A percentile compares a stretch with the other conserved stretches of the same genome.
These are phyloP conservation scores for Bedellia somnulentella DNA, from an alignment of 2,888 invertebrate species.

Conservation along the genomic window DNA sequence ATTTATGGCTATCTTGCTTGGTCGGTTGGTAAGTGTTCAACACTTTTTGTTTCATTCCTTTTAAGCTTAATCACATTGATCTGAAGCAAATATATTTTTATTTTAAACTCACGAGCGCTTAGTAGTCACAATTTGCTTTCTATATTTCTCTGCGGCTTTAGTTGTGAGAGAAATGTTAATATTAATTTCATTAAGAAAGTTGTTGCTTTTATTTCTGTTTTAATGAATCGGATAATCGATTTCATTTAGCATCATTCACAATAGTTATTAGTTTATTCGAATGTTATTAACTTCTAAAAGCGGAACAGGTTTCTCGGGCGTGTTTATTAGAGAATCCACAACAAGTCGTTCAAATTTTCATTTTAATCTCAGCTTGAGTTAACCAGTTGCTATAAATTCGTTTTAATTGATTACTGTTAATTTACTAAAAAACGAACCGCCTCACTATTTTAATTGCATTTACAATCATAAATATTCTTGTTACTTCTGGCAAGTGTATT, in stretches of 20 bases:
- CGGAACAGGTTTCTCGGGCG: constrained; percentile 27
- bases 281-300: constrained; percentile 1
- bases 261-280: constrained; percentile 2
- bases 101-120: too few species aligned
- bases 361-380: constrained; percentile 23
- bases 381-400: constrained; percentile 32
- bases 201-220: constrained; percentile 1
- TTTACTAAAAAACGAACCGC: constrained; percentile 36
- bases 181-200: background rate
- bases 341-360: constrained; percentile 28
- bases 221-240: background rate
- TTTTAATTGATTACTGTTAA: constrained; percentile 46
- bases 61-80: constrained; percentile 50
- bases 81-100: constrained; percentile 39
- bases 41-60: constrained; percentile 46
- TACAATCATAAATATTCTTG: constrained; percentile 24
- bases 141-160: too few species aligned
- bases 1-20: constrained; percentile 50
- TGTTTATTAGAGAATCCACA: constrained; percentile 36
- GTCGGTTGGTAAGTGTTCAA: constrained; percentile 39
- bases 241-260: background rate
- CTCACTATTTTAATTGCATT: constrained; percentile 39
- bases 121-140: too few species aligned
- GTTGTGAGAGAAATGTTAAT: too few species aligned
- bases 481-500: constrained; percentile 1